Evolutionary conservation across 2,888 invertebrate genomes (phyloP), one percentile per base, ranked within the genome.

Genomic region (Myopa testacea): DNA sequence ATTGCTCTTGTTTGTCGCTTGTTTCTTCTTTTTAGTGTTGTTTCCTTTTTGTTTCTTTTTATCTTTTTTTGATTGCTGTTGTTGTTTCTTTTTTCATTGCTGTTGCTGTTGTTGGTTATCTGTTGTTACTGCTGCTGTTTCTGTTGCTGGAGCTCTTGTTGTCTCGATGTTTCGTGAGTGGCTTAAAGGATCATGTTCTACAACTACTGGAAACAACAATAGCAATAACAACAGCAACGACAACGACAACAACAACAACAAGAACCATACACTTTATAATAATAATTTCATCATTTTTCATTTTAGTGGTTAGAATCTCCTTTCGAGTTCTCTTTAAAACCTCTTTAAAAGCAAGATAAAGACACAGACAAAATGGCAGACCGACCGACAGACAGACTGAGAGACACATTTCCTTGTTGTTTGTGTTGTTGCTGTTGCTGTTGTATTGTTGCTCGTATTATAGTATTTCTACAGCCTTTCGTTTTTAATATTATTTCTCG

Each of bases 401-500:
- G 55, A 16, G 55, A 55, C 6, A n/a, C 16, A 14, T 10, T 55
- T 55, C 6, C 1, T 45, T 55, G n/a, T n/a, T 55, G 14, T 55
- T 26, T 1, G 26, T 26, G 26, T 26, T 26, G 26, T 26, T 26
- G 26, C 26, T 26, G n/a, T n/a, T n/a, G n/a, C n/a, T n/a, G n/a
- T n/a, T n/a, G n/a, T n/a, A n/a, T n/a, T 26, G 26, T 26, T 26
- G 26, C 26, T 12, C 26, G 63, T 26, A 63, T 34, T 37, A 34
- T 34, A 7, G 14, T 14, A 19, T 63, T 26, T 63, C 26, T 37
- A 37, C 63, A 63, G 34, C 34, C 37, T 78, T 16, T 55, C 55
- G 5, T 6, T 55, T 16, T 55, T 55, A 1, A 6, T 55, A 77
- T 63, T 80, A 79, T 73, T 55, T 81, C 80, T 80, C 81, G 78